Percentiles rank a stretch among this genome's conserved stretches.
phyloP scores from a whole-genome alignment of 2,888 invertebrate genomes.

The Chalcis sispes region DNA sequence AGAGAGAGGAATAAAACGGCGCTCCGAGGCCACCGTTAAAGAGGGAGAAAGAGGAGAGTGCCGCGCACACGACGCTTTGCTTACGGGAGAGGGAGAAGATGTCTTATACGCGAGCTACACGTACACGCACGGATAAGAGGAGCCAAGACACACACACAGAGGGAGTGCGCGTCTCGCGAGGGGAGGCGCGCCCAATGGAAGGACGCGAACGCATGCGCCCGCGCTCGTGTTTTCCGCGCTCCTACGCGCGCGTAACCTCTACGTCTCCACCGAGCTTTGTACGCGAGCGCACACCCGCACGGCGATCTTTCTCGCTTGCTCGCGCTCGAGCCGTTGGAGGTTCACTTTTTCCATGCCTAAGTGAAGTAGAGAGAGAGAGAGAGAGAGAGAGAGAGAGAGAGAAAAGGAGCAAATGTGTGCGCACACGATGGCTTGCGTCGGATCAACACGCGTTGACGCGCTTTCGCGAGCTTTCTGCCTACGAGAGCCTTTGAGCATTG shows the following conservation, averaged over 20 bases:
- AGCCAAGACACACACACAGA: neutral
- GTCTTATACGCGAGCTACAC: too few relatives aligned
- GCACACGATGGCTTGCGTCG: too few relatives aligned
- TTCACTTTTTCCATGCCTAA: neutral
- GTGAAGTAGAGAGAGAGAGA: neutral
- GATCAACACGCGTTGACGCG: neutral
- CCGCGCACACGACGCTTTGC: too few relatives aligned
- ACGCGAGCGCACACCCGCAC: neutral
- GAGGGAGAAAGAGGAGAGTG: too few relatives aligned
- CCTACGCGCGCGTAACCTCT: too few relatives aligned
- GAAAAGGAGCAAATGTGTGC: too few relatives aligned
- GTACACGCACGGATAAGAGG: neutral
- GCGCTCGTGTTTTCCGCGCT: neutral
- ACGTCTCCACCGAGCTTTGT: neutral
- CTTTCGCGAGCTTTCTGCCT: neutral
- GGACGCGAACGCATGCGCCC: conserved; percentile 10
- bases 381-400: neutral
- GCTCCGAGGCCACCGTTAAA: too few relatives aligned
- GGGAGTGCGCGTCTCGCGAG: neutral
- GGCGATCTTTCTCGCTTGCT: neutral
- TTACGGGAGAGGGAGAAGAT: too few relatives aligned
- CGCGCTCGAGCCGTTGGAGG: too few relatives aligned
- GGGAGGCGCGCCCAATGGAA: conserved; percentile 4
- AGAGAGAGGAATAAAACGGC: too few relatives aligned
- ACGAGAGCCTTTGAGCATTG: too few relatives aligned